Evolutionary conservation across 2,113 vertebrate genomes (phyloP), one percentile per base, ranked within the genome.

Genomic region (Plecotus auritus): DNA sequence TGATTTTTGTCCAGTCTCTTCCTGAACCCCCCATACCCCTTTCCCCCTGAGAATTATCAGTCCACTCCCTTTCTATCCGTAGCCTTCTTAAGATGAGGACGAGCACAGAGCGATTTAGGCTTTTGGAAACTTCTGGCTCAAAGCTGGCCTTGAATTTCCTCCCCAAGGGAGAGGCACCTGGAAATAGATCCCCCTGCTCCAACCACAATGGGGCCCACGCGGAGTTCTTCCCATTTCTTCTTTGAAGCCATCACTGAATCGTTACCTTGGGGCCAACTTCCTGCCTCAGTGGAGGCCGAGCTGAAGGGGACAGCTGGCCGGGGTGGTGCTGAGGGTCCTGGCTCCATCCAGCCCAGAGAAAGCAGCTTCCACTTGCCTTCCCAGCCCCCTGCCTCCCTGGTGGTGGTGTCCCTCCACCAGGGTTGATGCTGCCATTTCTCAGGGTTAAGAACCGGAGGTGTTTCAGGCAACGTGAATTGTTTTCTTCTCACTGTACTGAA

Each of bases 351-450:
- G 45, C 49, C 92, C 92, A 92, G 88, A 37, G 49, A 26, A 94
- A 93, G 18, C 64, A 26, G 37, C 56, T 35, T 96, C 90, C 82
- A 73, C 96, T 96, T 86, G 90, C 30, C 74, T 95, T 90, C 89
- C 95, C 93, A 49, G 92, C 64, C 64, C 94, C 74, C 14, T 88
- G 0, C 76, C 73, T 85, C 90, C 45, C 61, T 11, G 26, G 26
- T 7, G n/a, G 28, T 59, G 47, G 56, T 26, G 56, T 80, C 91
- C 70, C 88, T n/a, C n/a, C n/a, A n/a, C n/a, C n/a, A n/a, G n/a
- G 78, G 56, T 40, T 17, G 30, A 6, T 17, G 35, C 93, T 92
- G 66, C 56, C 67, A 72, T 77, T 61, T 92, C 77, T 78, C 37
- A 51, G 64, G 77, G 76, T 49, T 49, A 83, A 84, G 42, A 82